phyloP scores from a whole-genome alignment of 2,797 vertebrate species.

The Eptatretus atami region DNA sequence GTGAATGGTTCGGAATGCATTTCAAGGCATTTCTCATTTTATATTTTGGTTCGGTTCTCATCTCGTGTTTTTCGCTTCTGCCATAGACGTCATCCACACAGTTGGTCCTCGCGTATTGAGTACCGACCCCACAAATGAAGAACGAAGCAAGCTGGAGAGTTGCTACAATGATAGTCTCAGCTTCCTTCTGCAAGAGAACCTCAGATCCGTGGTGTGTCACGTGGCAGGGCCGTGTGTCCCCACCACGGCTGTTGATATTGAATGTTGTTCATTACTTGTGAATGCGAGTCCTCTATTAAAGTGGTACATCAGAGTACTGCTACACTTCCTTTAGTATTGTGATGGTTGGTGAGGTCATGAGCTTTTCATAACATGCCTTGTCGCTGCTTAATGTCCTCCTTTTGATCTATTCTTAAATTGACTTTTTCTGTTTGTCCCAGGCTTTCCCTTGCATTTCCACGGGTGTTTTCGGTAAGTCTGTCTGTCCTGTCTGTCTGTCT shows the following conservation, averaged over 20 bases:
- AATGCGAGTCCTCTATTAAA: no score
- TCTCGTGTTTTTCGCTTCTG: background rate
- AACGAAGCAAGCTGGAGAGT: slow-evolving; percentile 1
- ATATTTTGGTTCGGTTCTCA: no score
- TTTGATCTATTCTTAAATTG: background rate
- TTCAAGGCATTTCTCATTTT: no score
- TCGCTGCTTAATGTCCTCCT: background rate
- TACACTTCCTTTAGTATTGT: background rate
- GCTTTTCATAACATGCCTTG: no score
- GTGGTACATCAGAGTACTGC: no score
- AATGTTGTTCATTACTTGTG: no score
- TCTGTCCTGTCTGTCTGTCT: background rate
- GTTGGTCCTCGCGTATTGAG: background rate
- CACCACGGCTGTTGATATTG: no score
- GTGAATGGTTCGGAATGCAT: no score
- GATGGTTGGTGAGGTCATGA: background rate
- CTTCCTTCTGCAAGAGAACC: background rate
- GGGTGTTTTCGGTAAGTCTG: background rate
- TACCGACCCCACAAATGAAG: slow-evolving; percentile 1
- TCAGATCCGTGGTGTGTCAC: slow-evolving; percentile 1
- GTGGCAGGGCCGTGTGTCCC: no score
- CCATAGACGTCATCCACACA: slow-evolving; percentile 3
- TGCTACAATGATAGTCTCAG: slow-evolving; percentile 3
- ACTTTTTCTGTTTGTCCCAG: background rate
- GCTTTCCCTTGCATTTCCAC: slow-evolving; percentile 5